Conservation (phyloP, 2,888 invertebrate species). For the Euproctis similis region DNA sequence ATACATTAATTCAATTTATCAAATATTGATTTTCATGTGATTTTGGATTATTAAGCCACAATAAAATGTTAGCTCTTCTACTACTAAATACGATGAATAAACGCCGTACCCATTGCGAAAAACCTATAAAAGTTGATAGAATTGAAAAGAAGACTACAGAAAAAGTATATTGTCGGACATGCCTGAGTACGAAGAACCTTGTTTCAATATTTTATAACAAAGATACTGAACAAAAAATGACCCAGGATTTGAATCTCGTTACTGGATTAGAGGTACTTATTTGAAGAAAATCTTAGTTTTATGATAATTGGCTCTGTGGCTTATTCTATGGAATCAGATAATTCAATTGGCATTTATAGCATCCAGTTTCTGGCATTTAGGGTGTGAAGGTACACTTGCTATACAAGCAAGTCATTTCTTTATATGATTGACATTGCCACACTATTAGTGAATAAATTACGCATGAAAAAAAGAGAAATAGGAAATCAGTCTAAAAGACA, state of each 20-base stretch:
- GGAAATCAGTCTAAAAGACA: too few relatives aligned
- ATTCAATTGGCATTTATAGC: too few relatives aligned
- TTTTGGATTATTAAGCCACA: constrained; percentile 1
- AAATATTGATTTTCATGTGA: too few relatives aligned
- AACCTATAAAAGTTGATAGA: constrained; percentile 4
- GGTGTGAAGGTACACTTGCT: too few relatives aligned
- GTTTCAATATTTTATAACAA: constrained; percentile 38
- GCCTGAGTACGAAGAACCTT: constrained; percentile 37
- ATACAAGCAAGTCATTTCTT: too few relatives aligned
- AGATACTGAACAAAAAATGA: constrained; percentile 32
- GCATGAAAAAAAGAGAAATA: too few relatives aligned
- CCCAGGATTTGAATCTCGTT: constrained; percentile 35
- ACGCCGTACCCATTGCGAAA: constrained; percentile 4
- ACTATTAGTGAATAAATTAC: too few relatives aligned
- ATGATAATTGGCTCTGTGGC: too few relatives aligned
- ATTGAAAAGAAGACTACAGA: constrained; percentile 5
- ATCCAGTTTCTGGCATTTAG: too few relatives aligned
- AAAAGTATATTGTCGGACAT: constrained; percentile 38
- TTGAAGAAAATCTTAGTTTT: neutral
- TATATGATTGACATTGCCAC: too few relatives aligned
- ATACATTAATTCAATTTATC: too few relatives aligned
- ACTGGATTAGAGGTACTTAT: constrained; percentile 41
- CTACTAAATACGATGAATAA: constrained; percentile 17
- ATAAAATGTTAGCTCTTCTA: constrained; percentile 20
- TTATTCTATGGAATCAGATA: too few relatives aligned